These are phyloP conservation scores for Agrypnia vestita DNA, from an alignment of 1,140 invertebrate species.

Conservation along the genomic window DNA sequence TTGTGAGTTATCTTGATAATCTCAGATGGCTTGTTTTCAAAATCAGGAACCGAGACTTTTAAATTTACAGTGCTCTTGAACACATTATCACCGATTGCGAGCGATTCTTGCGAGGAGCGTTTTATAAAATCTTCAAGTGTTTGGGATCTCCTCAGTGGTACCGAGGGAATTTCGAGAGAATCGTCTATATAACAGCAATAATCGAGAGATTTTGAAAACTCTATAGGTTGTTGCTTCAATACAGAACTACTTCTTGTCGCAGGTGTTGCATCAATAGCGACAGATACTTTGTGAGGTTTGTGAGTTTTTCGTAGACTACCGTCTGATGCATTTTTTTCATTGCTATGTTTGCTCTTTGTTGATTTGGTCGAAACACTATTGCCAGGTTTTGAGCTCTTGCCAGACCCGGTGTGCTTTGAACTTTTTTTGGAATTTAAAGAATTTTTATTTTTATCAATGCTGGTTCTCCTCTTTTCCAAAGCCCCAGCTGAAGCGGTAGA, in stretches of 20 bases:
- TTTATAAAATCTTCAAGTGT: conserved; percentile 68
- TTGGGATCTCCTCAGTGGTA: conserved; percentile 67
- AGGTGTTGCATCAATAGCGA: conserved; percentile 84
- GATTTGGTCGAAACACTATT: conserved; percentile 63
- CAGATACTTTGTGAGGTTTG: conserved; percentile 79
- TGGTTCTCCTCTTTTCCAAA: conserved; percentile 43
- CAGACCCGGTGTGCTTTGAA: conserved; percentile 45
- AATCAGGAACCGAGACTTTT: conserved; percentile 59
- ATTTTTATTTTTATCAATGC: conserved; percentile 41
- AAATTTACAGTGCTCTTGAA: conserved; percentile 73
- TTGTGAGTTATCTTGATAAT: conserved; percentile 77
- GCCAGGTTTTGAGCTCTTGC: conserved; percentile 56
- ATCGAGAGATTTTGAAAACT: conserved; percentile 77
- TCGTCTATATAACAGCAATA: conserved; percentile 62
- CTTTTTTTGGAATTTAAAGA: not conserved
- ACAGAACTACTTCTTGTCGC: conserved; percentile 80
- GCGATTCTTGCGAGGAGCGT: conserved; percentile 56
- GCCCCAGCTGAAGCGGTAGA: conserved; percentile 55
- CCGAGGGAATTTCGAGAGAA: conserved; percentile 62
- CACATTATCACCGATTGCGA: conserved; percentile 63
- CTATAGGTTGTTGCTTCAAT: conserved; percentile 83
- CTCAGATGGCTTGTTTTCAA: conserved; percentile 57
- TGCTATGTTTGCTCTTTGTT: conserved; percentile 68
- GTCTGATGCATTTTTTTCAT: conserved; percentile 62
- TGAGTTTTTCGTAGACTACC: conserved; percentile 66